Evolutionary conservation across 2,888 invertebrate species (phyloP), one percentile per base, ranked within the genome.

Genomic region (Lasius platythorax): DNA sequence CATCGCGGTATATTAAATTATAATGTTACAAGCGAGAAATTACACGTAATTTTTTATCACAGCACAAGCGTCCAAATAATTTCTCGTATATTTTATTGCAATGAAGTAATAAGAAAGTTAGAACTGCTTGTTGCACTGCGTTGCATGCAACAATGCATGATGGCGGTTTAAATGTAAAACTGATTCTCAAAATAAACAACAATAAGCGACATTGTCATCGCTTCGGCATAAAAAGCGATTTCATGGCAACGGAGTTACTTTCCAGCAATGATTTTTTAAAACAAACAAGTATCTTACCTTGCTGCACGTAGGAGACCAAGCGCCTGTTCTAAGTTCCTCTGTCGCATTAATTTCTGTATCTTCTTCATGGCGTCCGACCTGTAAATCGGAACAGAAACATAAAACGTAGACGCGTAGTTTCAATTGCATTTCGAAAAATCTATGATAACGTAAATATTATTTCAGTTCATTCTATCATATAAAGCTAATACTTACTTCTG

Each of bases 321-420:
- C 18, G 98, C 98, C 91, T 97, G 96, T 93, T 98, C 97, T 90
- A 97, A 96, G 90, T 97, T 96, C 84, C 96, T 96, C 75, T 96
- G 96, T 70, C 97, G 96, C 94, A 99, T 95, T 87, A 97, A 96
- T 92, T 96, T 97, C 94, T 99, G 98, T 89, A 99, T 97, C 91
- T 96, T 97, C 93, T 97, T 97, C 98, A 99, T 98, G 84, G 98
- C 98, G 92, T 98, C 97, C 86, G 96, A 96, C 95, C 98, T 99
- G 85, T 84, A 86, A 86, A 84, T 56, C 46, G 11, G 58, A 68
- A 79, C 1, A 9, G 50, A 61, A 81, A 15, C 2, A 6, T 37
- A 23, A 43, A 78, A 33, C 11, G 1, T 58, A 53, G 0, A 79
- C 0, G 0, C n/a, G 18, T 43, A 11, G 1, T 53, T 67, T 76